Evolutionary conservation across 2,113 vertebrate genomes (phyloP).

Genomic region (Cervus canadensis): DNA sequence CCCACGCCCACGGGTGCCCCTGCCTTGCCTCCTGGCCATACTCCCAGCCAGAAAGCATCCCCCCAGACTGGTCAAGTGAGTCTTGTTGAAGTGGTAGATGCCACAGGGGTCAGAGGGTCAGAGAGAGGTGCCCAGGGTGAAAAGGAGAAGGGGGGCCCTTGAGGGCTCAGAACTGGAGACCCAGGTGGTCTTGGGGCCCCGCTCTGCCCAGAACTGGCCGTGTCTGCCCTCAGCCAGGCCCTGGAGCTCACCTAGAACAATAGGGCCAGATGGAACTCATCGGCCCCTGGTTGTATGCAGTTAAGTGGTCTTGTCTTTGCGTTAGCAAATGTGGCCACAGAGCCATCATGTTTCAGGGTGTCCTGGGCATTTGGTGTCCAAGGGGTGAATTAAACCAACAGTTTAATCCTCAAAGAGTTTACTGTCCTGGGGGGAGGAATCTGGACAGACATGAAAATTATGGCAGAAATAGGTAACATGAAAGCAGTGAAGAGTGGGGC

Average conservation of each 20-base stretch:
- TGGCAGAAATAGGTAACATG: neutral
- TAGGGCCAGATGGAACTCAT: neutral
- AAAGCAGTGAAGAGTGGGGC: neutral
- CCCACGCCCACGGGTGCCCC: rapidly evolving
- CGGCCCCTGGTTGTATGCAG: neutral
- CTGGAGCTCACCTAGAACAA: no score
- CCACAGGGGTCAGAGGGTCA: neutral
- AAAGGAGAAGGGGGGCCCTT: neutral
- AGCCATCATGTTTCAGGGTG: neutral
- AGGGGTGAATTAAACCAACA: neutral
- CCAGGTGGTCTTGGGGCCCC: neutral
- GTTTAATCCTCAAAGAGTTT: neutral
- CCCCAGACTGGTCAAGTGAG: neutral
- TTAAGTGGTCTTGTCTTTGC: neutral
- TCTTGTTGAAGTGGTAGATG: neutral
- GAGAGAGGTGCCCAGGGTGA: neutral
- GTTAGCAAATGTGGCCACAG: neutral
- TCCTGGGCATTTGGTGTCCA: neutral
- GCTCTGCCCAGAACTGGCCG: neutral
- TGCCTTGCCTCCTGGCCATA: neutral
- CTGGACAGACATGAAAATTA: neutral
- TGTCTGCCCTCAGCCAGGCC: neutral
- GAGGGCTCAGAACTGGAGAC: neutral
- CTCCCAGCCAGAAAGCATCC: neutral
- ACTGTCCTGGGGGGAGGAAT: neutral